These are phyloP conservation scores for Tubiluchus corallicola DNA, from an alignment of 2,888 invertebrate species.

Conservation along the genomic window DNA sequence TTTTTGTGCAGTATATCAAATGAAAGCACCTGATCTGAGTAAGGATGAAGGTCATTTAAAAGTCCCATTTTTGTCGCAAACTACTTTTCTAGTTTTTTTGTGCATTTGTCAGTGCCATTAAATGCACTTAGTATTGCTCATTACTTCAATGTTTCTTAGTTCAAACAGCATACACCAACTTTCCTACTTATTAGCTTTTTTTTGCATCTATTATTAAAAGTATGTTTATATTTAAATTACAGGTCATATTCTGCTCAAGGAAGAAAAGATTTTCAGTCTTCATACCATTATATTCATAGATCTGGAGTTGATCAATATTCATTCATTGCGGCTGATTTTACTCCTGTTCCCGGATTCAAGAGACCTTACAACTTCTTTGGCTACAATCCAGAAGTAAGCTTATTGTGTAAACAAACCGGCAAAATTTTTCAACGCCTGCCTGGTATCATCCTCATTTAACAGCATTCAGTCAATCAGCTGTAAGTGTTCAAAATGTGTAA, in stretches of 20 bases:
- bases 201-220: constrained; percentile 1
- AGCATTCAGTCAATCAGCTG: too few species aligned
- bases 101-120: too few species aligned
- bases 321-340: constrained; percentile 67
- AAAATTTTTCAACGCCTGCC: too few species aligned
- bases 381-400: constrained; percentile 22
- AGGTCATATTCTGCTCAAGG: constrained; percentile 52
- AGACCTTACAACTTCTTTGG: constrained; percentile 83
- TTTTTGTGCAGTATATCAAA: too few species aligned
- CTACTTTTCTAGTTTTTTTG: too few species aligned
- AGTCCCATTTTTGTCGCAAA: too few species aligned
- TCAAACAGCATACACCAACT: constrained; percentile 5
- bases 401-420: constrained; percentile 10
- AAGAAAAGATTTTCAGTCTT: constrained; percentile 40
- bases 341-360: constrained; percentile 58
- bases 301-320: constrained; percentile 44
- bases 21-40: too few species aligned
- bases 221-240: constrained; percentile 18
- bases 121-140: too few species aligned
- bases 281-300: constrained; percentile 47
- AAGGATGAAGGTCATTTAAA: too few species aligned
- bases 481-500: too few species aligned
- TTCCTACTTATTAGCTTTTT: constrained; percentile 1
- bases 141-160: too few species aligned
- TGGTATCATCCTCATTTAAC: too few species aligned